These are phyloP conservation scores for Bombus polaris DNA, from an alignment of 1,140 invertebrate species.

Conservation along the genomic window DNA sequence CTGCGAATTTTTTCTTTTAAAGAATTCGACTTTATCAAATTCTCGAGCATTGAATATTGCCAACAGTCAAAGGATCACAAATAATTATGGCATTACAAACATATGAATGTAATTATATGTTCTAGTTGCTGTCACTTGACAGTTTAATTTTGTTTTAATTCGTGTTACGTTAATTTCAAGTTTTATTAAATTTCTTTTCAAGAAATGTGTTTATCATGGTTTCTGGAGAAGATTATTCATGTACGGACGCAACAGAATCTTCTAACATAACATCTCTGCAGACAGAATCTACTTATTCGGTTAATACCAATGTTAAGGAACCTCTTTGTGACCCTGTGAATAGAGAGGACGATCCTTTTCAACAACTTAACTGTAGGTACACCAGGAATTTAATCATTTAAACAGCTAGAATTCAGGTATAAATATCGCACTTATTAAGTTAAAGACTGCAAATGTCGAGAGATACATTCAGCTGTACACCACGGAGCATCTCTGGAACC, in stretches of 20 bases:
- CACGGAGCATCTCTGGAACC: not conserved
- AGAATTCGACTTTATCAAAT: not conserved
- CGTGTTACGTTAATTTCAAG: slow-evolving; percentile 58
- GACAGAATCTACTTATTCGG: slow-evolving; percentile 51
- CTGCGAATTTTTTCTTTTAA: not conserved
- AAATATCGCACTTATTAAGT: slow-evolving; percentile 3
- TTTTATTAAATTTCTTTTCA: slow-evolving; percentile 49
- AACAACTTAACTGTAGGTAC: slow-evolving; percentile 23
- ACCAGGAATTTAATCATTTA: not conserved
- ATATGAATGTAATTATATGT: slow-evolving; percentile 19
- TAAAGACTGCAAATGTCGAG: slow-evolving; percentile 45
- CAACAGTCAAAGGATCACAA: not conserved
- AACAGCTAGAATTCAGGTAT: not conserved
- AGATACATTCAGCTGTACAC: not conserved
- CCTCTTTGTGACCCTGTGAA: not conserved
- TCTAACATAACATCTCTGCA: slow-evolving; percentile 68
- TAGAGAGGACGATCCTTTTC: not conserved
- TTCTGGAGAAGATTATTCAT: slow-evolving; percentile 61
- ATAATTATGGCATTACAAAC: slow-evolving; percentile 8
- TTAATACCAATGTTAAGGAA: not conserved
- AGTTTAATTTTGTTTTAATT: slow-evolving; percentile 60
- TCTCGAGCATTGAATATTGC: not conserved
- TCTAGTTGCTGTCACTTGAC: slow-evolving; percentile 54
- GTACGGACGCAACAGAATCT: slow-evolving; percentile 67
- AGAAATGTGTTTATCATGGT: slow-evolving; percentile 61